Base-by-base conservation (phyloP, 2,797 vertebrate species). In the Xiphorhynchus erythropygius region DNA sequence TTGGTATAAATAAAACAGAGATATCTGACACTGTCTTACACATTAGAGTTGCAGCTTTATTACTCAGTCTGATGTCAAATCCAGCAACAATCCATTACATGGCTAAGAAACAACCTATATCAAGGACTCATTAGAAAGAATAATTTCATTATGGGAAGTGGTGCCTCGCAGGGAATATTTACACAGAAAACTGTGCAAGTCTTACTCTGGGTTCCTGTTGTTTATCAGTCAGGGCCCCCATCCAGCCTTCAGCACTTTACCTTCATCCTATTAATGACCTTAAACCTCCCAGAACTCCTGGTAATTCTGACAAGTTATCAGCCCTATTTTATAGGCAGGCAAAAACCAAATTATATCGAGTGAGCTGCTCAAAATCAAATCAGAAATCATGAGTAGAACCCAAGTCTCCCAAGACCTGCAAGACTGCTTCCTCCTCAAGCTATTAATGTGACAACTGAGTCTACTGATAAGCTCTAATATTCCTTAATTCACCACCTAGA, bases 51-150 rank as follows among this genome's bases (percentile, higher is more conserved):
- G 86, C 30, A 88, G 47, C 47, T 94, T 86, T 53, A 23, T 52
- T 65, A 73, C 78, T 84, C 23, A 86, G 64, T 46, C 73, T 81
- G 55, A 69, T 74, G 67, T 76, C 70, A 94, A 96, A 94, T 76
- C 67, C 94, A 94, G 77, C 70, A 93, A 74, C 49, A 79, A 89
- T 75, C 44, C 62, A 62, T 85, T 81, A 71, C 28, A 62, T 3
- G 53, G 30, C 83, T 71, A 78, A 17, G 41, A 60, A 94, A 86
- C 33, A 90, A 81, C 42, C 59, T 42, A 24, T 5, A 87, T 5
- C 46, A 89, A 81, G 35, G 63, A 89, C 18, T 85, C 78, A 46
- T 44, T 53, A 74, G 46, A 89, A 84, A 70, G 59, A 88, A 88
- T 0, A 1, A 63, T 47, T 33, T 82, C 17, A 67, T 67, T 64